Evolutionary conservation across 2,113 vertebrate species (phyloP).

Genomic region (Mustela nigripes): DNA sequence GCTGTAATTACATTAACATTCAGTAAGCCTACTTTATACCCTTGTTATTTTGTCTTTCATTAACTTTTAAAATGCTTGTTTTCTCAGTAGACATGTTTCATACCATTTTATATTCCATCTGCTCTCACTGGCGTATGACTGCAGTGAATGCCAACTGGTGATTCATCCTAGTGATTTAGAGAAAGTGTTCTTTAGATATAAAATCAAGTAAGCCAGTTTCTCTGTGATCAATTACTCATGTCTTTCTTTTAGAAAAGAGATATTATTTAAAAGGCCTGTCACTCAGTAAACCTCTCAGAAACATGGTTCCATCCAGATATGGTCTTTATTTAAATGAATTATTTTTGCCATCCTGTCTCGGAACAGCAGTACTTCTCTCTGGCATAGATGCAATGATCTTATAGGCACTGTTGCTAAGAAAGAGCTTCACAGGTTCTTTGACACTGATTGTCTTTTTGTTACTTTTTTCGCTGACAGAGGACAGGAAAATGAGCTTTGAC

Average conservation of each 20-base stretch:
- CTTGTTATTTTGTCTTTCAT: constrained; percentile 65
- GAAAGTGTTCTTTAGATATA: constrained; percentile 58
- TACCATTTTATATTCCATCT: constrained; percentile 79
- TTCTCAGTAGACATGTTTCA: constrained; percentile 63
- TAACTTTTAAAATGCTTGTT: constrained; percentile 75
- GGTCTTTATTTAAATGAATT: constrained; percentile 14
- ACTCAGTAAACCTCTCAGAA: constrained; percentile 7
- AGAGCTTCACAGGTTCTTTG: not conserved
- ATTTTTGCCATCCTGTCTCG: not conserved
- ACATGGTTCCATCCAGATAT: not conserved
- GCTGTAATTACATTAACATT: constrained; percentile 39
- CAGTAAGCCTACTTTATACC: not conserved
- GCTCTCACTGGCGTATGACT: constrained; percentile 66
- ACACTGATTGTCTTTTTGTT: not conserved
- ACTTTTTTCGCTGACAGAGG: constrained; percentile 9
- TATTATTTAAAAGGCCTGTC: not conserved
- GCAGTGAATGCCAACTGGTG: constrained; percentile 73
- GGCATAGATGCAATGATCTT: not conserved
- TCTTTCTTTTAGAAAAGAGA: not conserved
- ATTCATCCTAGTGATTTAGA: constrained; percentile 79
- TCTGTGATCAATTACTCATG: constrained; percentile 44
- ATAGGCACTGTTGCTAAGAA: not conserved
- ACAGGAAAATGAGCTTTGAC: not conserved
- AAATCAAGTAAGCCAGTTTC: constrained; percentile 60
- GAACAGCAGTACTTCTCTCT: not conserved